Evolutionary conservation across 1,140 invertebrate genomes (phyloP).

Genomic region (Brachionus paranguensis): DNA sequence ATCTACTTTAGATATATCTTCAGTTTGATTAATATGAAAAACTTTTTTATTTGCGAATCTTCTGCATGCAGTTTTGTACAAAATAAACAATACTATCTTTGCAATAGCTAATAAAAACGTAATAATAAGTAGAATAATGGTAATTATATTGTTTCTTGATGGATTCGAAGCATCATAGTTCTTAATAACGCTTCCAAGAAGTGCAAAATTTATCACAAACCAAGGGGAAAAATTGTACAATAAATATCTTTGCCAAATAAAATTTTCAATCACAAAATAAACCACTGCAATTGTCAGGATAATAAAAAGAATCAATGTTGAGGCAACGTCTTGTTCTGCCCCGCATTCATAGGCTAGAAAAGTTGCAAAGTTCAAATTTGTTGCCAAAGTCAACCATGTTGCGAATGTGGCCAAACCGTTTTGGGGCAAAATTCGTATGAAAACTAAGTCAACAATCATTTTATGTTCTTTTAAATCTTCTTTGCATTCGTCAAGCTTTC

Average conservation of each 20-base stretch:
- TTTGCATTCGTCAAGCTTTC: not conserved
- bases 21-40: not conserved
- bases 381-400: constrained; percentile 48
- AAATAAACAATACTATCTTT: constrained; percentile 15
- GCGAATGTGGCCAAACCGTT: constrained; percentile 51
- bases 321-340: constrained; percentile 40
- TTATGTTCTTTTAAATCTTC: not conserved
- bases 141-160: constrained; percentile 37
- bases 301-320: constrained; percentile 44
- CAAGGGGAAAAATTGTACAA: constrained; percentile 48
- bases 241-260: constrained; percentile 45
- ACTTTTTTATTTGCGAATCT: not conserved
- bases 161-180: not conserved
- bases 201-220: constrained; percentile 46
- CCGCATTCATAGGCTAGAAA: constrained; percentile 44
- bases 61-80: constrained; percentile 7
- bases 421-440: constrained; percentile 47
- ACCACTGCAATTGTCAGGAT: constrained; percentile 40
- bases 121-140: constrained; percentile 12
- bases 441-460: constrained; percentile 44
- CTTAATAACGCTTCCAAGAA: constrained; percentile 43
- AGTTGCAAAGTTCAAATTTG: constrained; percentile 47
- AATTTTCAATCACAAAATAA: constrained; percentile 45
- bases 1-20: not conserved
- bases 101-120: not conserved